These are phyloP conservation scores for Apomyelois bistriatella DNA, from an alignment of 2,888 invertebrate genomes.

Conservation along the genomic window DNA sequence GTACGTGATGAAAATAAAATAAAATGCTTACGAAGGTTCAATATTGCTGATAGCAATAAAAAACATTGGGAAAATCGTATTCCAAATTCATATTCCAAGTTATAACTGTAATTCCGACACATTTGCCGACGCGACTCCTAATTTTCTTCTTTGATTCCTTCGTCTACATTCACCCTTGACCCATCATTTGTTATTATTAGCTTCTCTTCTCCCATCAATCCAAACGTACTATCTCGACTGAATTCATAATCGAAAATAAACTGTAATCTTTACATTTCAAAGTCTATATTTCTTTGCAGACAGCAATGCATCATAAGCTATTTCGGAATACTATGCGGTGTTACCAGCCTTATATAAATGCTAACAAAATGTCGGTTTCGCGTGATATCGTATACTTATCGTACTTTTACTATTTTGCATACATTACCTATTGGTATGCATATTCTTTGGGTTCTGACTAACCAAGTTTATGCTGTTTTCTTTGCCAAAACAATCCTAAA, in stretches of 20 bases:
- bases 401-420: slow-evolving; percentile 72
- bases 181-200: slow-evolving; percentile 66
- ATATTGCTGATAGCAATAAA: slow-evolving; percentile 15
- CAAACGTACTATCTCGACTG: slow-evolving; percentile 27
- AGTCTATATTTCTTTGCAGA: slow-evolving; percentile 24
- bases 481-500: slow-evolving; percentile 17
- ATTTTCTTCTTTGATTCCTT: slow-evolving; percentile 57
- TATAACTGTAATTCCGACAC: slow-evolving; percentile 25
- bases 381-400: slow-evolving; percentile 69
- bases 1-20: slow-evolving; percentile 9
- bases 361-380: slow-evolving; percentile 74
- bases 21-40: slow-evolving; percentile 7
- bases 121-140: slow-evolving; percentile 33
- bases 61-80: slow-evolving; percentile 13
- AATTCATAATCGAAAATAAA: slow-evolving; percentile 25
- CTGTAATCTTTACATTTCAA: slow-evolving; percentile 27
- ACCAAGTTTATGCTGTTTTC: slow-evolving; percentile 37
- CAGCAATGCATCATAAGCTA: slow-evolving; percentile 27
- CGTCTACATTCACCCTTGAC: slow-evolving; percentile 63
- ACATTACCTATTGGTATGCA: slow-evolving; percentile 57
- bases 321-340: slow-evolving; percentile 28
- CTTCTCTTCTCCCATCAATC: slow-evolving; percentile 30
- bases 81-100: slow-evolving; percentile 19
- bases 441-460: slow-evolving; percentile 44
- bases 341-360: slow-evolving; percentile 63